Base-by-base conservation (phyloP, 1,140 invertebrate species). In the Tenebrio molitor region DNA sequence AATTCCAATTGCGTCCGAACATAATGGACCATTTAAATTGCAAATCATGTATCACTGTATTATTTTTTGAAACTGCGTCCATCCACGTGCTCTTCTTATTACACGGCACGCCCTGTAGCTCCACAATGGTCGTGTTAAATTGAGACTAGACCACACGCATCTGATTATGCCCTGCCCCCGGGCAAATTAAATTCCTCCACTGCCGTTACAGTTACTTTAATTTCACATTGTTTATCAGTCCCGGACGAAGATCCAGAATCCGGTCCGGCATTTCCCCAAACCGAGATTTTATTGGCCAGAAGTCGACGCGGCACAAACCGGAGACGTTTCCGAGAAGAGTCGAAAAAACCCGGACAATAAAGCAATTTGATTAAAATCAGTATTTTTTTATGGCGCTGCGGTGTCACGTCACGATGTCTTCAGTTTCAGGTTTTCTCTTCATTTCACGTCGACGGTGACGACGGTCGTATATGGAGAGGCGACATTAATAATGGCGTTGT, bases 121-220 rank as follows among this genome's bases (percentile, higher is more conserved):
- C 44, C 64, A 72, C 46, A 67, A 72, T 67, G 71, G 29, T 67
- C 71, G 46, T 66, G 71, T 68, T 68, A 72, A 72, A 72, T 72
- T 67, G 19, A 72, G 71, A 72, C 46, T 72, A 72, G 71, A 72
- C 71, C 71, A 72, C 71, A 72, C 64, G 65, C 71, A 72, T 72
- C 71, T 41, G 64, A 67, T 71, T 68, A 58, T 67, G 64, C 64
- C 71, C 64, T 33, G 68, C 71, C 46, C 23, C 44, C 14, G 15
- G 70, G 64, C 64, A 62, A 15, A 67, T 67, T 46, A 67, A 67
- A 72, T 72, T 72, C 71, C 64, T 36, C 16, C 41, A 65, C 65
- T 71, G 25, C 29, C 62, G 42, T 34, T 72, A 72, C 64, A 67
- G 71, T 72, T 72, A 63, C 6, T 72, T 67, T 58, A 72, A 68